Conservation (phyloP, 2,888 invertebrate species). For the Didymodactylos carnosus region DNA sequence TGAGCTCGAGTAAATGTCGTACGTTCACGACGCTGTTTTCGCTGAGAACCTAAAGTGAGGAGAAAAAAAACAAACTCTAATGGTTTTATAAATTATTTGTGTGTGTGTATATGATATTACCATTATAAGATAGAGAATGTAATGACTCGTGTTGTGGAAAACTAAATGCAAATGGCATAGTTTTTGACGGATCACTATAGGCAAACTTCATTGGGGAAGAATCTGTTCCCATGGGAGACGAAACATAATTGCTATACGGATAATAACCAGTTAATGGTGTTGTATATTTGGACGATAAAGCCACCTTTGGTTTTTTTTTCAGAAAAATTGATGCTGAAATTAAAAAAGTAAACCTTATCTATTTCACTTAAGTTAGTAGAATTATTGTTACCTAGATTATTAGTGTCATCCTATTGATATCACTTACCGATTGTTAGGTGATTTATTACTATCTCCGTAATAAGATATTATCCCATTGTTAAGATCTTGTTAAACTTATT, state of each 20-base stretch:
- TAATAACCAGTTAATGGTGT: neutral
- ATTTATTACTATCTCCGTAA: too few species aligned
- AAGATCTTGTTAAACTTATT: too few species aligned
- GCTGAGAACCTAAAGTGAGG: slow-evolving; percentile 25
- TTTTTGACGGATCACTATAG: neutral
- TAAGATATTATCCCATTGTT: too few species aligned
- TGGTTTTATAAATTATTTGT: too few species aligned
- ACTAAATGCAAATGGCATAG: neutral
- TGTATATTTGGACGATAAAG: neutral
- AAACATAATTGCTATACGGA: neutral
- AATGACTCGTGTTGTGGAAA: neutral
- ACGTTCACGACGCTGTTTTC: slow-evolving; percentile 83
- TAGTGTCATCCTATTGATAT: too few species aligned
- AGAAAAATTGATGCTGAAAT: too few species aligned
- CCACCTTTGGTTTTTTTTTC: too few species aligned
- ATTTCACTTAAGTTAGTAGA: too few species aligned
- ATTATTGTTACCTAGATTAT: too few species aligned
- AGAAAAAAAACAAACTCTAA: neutral
- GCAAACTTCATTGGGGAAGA: neutral
- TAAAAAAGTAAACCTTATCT: too few species aligned
- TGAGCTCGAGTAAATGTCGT: slow-evolving; percentile 94
- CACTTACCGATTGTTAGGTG: too few species aligned
- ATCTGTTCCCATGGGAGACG: neutral
- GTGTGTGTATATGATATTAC: too few species aligned
- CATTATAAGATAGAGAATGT: neutral